phyloP scores from a whole-genome alignment of 2,113 vertebrate genomes.

The Mesocricetus auratus region DNA sequence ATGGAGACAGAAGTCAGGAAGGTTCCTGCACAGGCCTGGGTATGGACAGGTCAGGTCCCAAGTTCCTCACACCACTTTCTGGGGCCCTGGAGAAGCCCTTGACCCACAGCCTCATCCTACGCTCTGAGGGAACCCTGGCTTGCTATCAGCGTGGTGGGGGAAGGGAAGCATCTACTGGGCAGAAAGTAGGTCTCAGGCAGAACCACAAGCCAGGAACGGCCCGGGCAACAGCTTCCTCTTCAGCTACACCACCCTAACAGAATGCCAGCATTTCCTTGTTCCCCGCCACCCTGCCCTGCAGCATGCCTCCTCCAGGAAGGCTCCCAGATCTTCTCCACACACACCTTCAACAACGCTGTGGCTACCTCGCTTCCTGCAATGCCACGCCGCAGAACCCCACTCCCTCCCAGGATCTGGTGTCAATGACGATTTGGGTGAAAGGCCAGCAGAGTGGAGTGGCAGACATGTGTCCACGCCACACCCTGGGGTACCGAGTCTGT shows the following conservation, averaged over 20 bases:
- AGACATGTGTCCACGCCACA: neutral
- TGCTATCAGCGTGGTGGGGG: neutral
- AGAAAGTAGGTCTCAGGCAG: neutral
- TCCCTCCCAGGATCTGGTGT: neutral
- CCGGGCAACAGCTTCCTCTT: neutral
- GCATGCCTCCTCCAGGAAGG: slow-evolving; percentile 44
- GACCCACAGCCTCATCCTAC: neutral
- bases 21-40: too few species aligned
- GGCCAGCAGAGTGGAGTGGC: neutral
- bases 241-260: neutral
- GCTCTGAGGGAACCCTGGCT: neutral
- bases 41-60: neutral
- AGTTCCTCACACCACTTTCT: neutral
- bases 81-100: neutral
- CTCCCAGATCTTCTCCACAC: neutral
- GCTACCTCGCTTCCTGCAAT: neutral
- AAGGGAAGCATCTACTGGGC: neutral
- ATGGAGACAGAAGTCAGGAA: neutral
- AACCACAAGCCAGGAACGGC: neutral
- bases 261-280: neutral
- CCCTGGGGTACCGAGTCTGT: neutral
- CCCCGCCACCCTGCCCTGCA: neutral
- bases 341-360: neutral
- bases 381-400: neutral
- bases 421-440: neutral